A percentile compares a stretch with the other conserved stretches of the same genome.
Evolutionary conservation across 53 echinoderm and acorn worm genomes (phyloP).

Genomic region (Hippasteria phrygiana): DNA sequence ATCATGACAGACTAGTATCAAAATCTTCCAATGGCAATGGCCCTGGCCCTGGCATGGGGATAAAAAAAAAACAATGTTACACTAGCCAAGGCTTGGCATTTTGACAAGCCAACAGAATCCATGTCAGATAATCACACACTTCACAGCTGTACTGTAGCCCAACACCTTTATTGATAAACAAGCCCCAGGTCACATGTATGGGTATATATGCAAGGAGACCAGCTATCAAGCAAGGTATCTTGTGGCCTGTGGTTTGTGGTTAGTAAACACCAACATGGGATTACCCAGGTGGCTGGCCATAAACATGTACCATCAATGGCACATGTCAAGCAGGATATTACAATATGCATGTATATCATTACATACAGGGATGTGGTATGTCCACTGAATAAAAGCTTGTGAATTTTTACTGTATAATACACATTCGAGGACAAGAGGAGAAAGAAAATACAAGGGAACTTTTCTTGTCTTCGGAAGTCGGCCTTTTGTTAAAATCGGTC

Average conservation of each 20-base stretch:
- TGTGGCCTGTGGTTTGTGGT: slow-evolving; percentile 37
- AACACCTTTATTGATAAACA: slow-evolving; percentile 16
- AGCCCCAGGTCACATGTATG: neutral
- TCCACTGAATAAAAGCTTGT: no score
- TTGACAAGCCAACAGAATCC: neutral
- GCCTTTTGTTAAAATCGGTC: no score
- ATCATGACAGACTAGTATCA: no score
- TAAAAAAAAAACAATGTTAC: neutral
- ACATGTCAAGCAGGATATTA: no score
- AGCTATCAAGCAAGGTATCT: neutral
- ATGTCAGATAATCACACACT: slow-evolving; percentile 2
- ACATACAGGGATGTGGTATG: no score
- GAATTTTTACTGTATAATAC: no score
- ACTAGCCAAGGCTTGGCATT: neutral
- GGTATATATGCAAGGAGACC: no score
- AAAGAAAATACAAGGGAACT: no score
- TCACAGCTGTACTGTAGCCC: neutral
- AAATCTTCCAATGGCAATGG: no score
- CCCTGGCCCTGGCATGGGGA: neutral
- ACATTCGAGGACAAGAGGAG: no score
- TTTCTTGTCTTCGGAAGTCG: no score
- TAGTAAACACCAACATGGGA: slow-evolving; percentile 15
- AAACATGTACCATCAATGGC: neutral
- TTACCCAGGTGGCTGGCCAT: slow-evolving; percentile 10
- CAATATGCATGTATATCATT: no score